A percentile compares a stretch with the other conserved stretches of the same genome.
These are phyloP conservation scores for Penaeus indicus DNA, from an alignment of 1,140 invertebrate genomes.

Conservation along the genomic window DNA sequence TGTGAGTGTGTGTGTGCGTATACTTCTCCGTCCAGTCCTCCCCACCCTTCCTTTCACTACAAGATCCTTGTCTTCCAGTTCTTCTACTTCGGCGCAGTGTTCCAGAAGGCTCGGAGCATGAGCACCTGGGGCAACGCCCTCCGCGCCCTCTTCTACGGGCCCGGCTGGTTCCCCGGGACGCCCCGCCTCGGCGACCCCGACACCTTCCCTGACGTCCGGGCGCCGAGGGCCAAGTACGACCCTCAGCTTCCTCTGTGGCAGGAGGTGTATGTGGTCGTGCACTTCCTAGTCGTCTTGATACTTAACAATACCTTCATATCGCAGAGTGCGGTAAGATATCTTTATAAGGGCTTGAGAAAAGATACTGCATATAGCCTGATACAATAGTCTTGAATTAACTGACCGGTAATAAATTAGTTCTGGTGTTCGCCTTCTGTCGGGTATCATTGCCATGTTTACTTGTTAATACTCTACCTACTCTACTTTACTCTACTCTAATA, in stretches of 20 bases:
- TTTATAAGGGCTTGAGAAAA: neutral
- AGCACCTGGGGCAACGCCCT: conserved; percentile 69
- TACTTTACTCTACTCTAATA: no score
- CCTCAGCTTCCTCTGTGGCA: conserved; percentile 78
- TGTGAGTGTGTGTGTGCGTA: no score
- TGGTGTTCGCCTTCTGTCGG: no score
- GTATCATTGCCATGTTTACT: no score
- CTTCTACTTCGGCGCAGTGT: conserved; percentile 70
- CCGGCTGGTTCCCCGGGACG: conserved; percentile 68
- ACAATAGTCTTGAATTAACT: no score
- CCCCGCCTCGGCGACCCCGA: conserved; percentile 68
- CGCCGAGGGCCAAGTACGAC: conserved; percentile 75
- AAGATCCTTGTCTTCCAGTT: conserved; percentile 61
- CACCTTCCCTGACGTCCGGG: conserved; percentile 70
- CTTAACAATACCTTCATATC: conserved; percentile 36
- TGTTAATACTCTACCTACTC: no score
- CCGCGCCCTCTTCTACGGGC: conserved; percentile 67
- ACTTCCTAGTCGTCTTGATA: conserved; percentile 77
- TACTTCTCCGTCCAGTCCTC: conserved; percentile 18
- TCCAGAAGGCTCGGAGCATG: conserved; percentile 65
- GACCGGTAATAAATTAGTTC: no score
- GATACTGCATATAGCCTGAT: conserved; percentile 67
- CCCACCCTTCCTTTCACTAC: conserved; percentile 70
- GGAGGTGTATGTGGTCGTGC: conserved; percentile 78
- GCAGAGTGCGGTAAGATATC: conserved; percentile 12